Evolutionary conservation across 2,888 invertebrate genomes (phyloP), one percentile per base, ranked within the genome.

Genomic region (Amphipoea lucens): DNA sequence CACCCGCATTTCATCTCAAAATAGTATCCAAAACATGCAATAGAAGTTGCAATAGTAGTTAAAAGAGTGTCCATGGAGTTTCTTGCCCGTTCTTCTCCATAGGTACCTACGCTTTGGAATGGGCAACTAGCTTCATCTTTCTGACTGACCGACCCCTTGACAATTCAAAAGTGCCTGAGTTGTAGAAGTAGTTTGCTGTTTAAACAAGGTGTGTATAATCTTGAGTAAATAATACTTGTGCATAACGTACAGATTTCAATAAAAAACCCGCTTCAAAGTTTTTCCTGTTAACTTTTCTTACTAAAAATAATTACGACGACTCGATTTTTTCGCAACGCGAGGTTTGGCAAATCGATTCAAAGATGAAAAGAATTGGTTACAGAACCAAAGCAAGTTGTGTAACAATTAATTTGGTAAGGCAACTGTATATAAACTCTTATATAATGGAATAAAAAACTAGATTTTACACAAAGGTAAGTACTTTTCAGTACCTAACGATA

Each of bases 381-480:
- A 72, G 60, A 69, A 73, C 42, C 68, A 48, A 63, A 67, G 1
- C 65, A 67, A 74, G 57, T 88, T 88, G 67, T 60, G 20, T 83
- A 87, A 90, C 65, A 63, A 54, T 17, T 71, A 72, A 82, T 79
- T 83, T 86, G 23, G 74, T 87, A 78, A 79, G 82, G 74, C 69
- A 75, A 76, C 76, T 77, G 75, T 76, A 57, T 75, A 67, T 79
- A 79, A 69, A 70, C 40, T 62, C 40, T 88, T 88, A 90, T 73
- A 68, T 77, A 90, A 87, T 51, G 36, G 14, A 67, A 48, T 69
- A 74, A 63, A 83, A 78, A 88, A 90, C 76, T 86, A 82, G 79
- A 81, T 76, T 45, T 29, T 42, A 11, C 40, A 14, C 9, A 40
- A 20, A 62, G 14, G 20, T 63, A 29, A 60, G 17, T 40, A 42